phyloP scores from a whole-genome alignment of 2,888 invertebrate genomes.

The Parnassius smintheus region DNA sequence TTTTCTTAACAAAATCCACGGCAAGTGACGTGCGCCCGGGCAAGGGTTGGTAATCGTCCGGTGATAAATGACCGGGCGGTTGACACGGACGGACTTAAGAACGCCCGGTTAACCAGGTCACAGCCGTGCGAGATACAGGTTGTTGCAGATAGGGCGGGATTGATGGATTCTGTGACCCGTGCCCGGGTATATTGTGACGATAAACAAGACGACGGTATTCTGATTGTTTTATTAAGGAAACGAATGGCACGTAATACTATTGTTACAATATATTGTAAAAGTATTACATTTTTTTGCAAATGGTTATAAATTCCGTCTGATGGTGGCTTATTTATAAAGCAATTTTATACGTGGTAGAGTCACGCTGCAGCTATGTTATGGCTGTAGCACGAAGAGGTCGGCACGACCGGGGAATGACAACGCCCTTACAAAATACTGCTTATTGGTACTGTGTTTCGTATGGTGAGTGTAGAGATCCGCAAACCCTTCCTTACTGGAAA shows the following conservation, averaged over 20 bases:
- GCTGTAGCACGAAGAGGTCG: too few species aligned
- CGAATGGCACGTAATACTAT: too few species aligned
- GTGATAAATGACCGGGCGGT: conserved; percentile 66
- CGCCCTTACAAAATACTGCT: too few species aligned
- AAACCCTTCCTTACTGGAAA: too few species aligned
- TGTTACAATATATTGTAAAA: too few species aligned
- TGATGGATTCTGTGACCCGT: conserved; percentile 47
- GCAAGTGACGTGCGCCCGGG: conserved; percentile 46
- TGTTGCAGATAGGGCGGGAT: conserved; percentile 56
- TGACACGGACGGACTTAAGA: conserved; percentile 52
- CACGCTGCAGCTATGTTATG: too few species aligned
- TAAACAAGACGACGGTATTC: neutral
- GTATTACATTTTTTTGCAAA: too few species aligned
- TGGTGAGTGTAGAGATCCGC: too few species aligned
- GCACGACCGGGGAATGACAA: too few species aligned
- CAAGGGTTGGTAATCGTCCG: conserved; percentile 66
- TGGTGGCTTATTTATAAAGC: too few species aligned
- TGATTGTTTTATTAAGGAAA: neutral
- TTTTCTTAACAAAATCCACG: conserved; percentile 63
- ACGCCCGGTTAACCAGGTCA: conserved; percentile 61
- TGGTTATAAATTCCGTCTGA: accelerated
- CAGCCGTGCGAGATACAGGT: conserved; percentile 47
- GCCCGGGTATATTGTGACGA: conserved; percentile 10
- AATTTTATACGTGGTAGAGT: too few species aligned
- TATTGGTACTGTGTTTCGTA: too few species aligned